Conservation (phyloP, 2,797 vertebrate species). For the Sylvilagus floridanus region DNA sequence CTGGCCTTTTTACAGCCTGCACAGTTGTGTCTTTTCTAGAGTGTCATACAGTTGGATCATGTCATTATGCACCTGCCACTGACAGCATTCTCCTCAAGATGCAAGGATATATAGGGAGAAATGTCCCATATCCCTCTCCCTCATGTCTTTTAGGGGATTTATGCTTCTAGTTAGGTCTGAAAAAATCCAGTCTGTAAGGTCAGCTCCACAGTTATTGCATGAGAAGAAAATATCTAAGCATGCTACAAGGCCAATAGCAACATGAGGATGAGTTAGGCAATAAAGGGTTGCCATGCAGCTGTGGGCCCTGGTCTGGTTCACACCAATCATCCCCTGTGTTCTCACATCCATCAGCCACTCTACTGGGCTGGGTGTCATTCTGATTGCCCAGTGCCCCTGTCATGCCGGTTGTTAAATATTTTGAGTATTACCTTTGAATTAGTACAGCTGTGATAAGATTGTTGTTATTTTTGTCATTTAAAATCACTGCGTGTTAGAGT, state of each 20-base stretch:
- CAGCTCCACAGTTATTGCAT: neutral
- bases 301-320: neutral
- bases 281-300: neutral
- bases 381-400: neutral
- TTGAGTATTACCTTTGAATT: conserved; percentile 5
- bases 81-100: neutral
- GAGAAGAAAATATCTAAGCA: conserved; percentile 20
- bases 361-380: neutral
- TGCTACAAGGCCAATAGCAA: neutral
- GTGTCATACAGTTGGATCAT: too few relatives aligned
- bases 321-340: neutral
- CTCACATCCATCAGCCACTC: neutral
- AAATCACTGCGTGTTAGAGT: neutral
- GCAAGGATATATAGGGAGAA: neutral
- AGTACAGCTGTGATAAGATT: neutral
- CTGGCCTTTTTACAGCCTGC: too few relatives aligned
- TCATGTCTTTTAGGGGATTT: neutral
- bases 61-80: neutral
- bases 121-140: neutral
- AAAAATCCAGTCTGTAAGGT: conserved; percentile 3
- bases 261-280: neutral
- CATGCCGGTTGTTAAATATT: neutral
- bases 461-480: conserved; percentile 31
- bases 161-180: neutral
- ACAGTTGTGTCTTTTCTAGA: too few relatives aligned